A percentile compares a stretch with the other conserved stretches of the same genome.
Evolutionary conservation across 2,888 invertebrate genomes (phyloP).

Genomic region (Acrocera orbiculus): DNA sequence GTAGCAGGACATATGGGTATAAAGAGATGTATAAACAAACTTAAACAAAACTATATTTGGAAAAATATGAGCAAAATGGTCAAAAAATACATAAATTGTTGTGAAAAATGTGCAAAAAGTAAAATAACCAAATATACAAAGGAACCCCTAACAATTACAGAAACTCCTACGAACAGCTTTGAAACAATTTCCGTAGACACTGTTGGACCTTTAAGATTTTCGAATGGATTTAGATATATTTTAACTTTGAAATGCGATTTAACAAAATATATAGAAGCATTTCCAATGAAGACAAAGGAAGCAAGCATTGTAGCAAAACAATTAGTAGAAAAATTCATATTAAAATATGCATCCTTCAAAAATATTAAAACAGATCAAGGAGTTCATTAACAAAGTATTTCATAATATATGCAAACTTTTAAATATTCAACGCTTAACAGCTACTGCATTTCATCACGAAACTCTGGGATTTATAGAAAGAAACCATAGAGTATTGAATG

Average conservation of each 20-base stretch:
- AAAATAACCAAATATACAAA: not conserved
- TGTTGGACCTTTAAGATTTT: slow-evolving; percentile 1
- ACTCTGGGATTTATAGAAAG: slow-evolving; percentile 13
- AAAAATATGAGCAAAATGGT: not conserved
- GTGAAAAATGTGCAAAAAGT: not conserved
- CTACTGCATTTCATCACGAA: slow-evolving; percentile 12
- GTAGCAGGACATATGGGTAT: not conserved
- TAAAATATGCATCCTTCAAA: slow-evolving; percentile 11
- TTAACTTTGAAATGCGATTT: slow-evolving; percentile 1
- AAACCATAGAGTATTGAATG: slow-evolving; percentile 13
- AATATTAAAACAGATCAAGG: slow-evolving; percentile 11
- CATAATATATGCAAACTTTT: slow-evolving; percentile 5
- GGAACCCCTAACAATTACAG: not conserved
- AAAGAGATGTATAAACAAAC: not conserved
- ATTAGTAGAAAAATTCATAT: slow-evolving; percentile 13
- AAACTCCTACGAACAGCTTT: not conserved
- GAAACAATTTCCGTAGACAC: not conserved
- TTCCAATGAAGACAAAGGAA: slow-evolving; percentile 14
- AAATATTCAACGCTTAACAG: slow-evolving; percentile 7
- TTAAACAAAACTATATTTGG: not conserved
- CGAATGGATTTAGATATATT: not conserved
- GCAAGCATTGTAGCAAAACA: slow-evolving; percentile 14
- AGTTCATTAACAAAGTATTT: slow-evolving; percentile 10
- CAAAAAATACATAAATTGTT: not conserved
- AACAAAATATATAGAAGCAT: slow-evolving; percentile 10